Conservation (phyloP, 2,888 invertebrate species). For the Hedychridium roseum region DNA sequence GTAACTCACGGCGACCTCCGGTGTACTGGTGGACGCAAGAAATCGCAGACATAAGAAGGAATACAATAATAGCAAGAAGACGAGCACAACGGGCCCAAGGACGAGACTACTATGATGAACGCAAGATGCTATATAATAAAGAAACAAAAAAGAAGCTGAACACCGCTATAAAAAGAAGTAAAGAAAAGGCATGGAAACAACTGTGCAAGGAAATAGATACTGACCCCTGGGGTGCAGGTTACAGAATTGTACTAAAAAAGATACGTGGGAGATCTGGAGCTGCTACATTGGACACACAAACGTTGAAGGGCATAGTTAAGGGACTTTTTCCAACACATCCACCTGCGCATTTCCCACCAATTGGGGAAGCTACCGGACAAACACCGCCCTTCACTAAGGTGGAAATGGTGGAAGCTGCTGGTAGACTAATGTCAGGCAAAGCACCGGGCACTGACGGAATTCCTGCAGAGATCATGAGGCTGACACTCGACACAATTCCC, state of each 20-base stretch:
- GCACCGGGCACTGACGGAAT: conserved; percentile 32
- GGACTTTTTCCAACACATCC: conserved; percentile 21
- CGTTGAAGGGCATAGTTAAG: conserved; percentile 24
- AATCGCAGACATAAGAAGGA: conserved; percentile 7
- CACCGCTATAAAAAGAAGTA: conserved; percentile 14
- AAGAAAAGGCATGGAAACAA: conserved; percentile 25
- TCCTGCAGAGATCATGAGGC: conserved; percentile 19
- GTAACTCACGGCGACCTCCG: conserved; percentile 1
- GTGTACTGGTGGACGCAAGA: conserved; percentile 21
- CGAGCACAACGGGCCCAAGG: conserved; percentile 3
- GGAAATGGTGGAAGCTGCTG: conserved; percentile 20
- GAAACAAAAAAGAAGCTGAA: conserved; percentile 2
- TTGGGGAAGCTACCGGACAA: too few relatives aligned
- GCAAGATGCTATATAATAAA: conserved; percentile 8
- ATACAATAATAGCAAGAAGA: too few relatives aligned
- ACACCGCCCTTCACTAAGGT: conserved; percentile 17
- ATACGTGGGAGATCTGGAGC: conserved; percentile 11
- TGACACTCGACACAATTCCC: too few relatives aligned
- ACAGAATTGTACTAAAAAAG: conserved; percentile 26
- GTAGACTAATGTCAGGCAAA: conserved; percentile 21
- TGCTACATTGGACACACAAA: conserved; percentile 19
- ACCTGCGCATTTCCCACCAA: neutral
- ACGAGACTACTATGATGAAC: neutral
- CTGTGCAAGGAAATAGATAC: conserved; percentile 28
- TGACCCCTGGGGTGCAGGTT: conserved; percentile 37